A percentile compares a stretch with the other conserved stretches of the same genome.
These are phyloP conservation scores for Physella acuta DNA, from an alignment of 1,140 invertebrate genomes.

Conservation along the genomic window DNA sequence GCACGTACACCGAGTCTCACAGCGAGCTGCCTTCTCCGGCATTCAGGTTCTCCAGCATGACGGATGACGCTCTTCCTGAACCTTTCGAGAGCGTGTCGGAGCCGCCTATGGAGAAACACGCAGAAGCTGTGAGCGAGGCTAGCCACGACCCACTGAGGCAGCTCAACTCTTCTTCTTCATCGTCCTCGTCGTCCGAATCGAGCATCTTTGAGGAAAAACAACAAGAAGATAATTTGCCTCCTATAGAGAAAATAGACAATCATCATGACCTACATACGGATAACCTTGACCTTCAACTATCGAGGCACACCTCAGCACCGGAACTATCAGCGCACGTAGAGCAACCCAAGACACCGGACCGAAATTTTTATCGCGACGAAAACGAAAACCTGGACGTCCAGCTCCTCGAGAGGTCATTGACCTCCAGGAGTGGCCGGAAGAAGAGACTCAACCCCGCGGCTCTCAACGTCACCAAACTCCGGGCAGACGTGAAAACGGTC, in stretches of 20 bases:
- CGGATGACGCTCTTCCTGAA: not conserved
- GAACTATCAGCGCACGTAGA: not conserved
- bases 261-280: not conserved
- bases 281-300: not conserved
- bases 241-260: not conserved
- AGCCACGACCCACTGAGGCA: not conserved
- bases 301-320: not conserved
- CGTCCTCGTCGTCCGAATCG: too few species aligned
- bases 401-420: not conserved
- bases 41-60: not conserved
- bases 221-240: not conserved
- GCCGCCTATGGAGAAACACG: not conserved
- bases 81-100: not conserved
- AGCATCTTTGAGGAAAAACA: too few species aligned
- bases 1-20: not conserved
- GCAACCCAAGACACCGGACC: too few species aligned
- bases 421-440: not conserved
- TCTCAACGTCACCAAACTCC: constrained; percentile 6
- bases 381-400: not conserved
- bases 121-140: not conserved
- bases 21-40: not conserved
- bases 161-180: not conserved
- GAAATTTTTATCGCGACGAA: too few species aligned
- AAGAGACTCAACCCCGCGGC: not conserved
- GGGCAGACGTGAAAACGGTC: constrained; percentile 18